A percentile compares a stretch with the other conserved stretches of the same genome.
Evolutionary conservation across 2,113 vertebrate species (phyloP).

Genomic region (Caracal caracal): DNA sequence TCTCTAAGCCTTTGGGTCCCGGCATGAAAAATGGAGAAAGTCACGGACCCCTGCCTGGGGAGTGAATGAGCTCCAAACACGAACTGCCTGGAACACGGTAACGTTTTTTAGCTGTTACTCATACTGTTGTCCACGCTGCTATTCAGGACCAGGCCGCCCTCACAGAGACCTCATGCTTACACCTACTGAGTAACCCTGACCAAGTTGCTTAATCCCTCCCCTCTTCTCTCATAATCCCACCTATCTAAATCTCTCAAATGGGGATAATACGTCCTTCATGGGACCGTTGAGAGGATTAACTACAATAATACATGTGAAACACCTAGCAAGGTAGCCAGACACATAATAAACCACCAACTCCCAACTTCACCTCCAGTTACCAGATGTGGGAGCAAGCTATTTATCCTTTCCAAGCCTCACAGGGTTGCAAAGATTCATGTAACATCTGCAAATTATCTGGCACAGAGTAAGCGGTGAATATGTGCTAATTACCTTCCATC

Average conservation of each 20-base stretch:
- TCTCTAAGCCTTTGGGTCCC: neutral
- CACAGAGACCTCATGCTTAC: neutral
- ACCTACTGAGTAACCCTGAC: neutral
- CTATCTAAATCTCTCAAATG: neutral
- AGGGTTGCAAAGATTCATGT: neutral
- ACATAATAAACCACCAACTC: neutral
- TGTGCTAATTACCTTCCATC: neutral
- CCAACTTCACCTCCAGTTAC: neutral
- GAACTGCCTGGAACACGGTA: too few relatives aligned
- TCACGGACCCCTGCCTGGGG: neutral
- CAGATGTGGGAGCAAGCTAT: neutral
- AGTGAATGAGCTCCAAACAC: neutral
- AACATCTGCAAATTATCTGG: neutral
- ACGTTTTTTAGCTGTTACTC: neutral
- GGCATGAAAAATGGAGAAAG: neutral
- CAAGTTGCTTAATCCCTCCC: neutral
- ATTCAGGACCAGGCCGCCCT: neutral
- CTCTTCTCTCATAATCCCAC: neutral
- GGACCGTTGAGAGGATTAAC: neutral
- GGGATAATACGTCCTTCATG: neutral
- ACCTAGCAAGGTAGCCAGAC: neutral
- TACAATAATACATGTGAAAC: neutral
- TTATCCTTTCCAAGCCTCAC: neutral
- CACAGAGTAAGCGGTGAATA: neutral
- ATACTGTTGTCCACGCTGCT: neutral